Conservation (phyloP, 2,888 invertebrate genomes). For the Ligdia adustata region DNA sequence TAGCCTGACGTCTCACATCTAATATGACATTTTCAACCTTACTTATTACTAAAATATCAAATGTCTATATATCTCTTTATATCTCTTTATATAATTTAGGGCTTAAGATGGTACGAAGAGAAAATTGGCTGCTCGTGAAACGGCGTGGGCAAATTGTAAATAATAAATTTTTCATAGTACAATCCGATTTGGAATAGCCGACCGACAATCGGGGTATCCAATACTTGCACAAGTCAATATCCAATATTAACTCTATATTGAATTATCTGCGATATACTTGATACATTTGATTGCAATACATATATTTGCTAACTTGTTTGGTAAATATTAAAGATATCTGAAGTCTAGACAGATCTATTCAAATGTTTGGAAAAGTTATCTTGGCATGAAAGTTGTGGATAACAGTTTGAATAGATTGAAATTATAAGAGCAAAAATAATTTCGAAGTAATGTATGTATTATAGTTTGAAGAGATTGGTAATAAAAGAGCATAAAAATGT, state of each 20-base stretch:
- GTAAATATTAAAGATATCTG: slow-evolving; percentile 1
- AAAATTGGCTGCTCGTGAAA: slow-evolving; percentile 27
- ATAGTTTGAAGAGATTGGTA: no score
- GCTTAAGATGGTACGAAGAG: not conserved
- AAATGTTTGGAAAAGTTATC: no score
- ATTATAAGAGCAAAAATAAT: no score
- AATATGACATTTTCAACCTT: no score
- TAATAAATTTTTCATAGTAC: slow-evolving; percentile 24
- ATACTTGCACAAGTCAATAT: slow-evolving; percentile 28
- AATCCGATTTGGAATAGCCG: slow-evolving; percentile 19
- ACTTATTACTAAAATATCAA: no score
- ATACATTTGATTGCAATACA: slow-evolving; percentile 18
- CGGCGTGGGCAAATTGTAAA: slow-evolving; percentile 16
- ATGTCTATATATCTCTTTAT: not conserved
- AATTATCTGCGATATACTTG: slow-evolving; percentile 14
- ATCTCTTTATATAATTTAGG: slow-evolving; percentile 10
- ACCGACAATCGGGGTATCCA: slow-evolving; percentile 10
- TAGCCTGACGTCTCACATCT: no score
- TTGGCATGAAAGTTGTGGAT: no score
- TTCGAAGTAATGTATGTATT: no score
- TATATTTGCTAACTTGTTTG: slow-evolving; percentile 11
- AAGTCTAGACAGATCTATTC: slow-evolving; percentile 5
- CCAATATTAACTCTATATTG: slow-evolving; percentile 25
- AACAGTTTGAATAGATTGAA: no score
- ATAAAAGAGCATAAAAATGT: no score